Base-by-base conservation (phyloP, 2,888 invertebrate species). In the Molanna angustata region DNA sequence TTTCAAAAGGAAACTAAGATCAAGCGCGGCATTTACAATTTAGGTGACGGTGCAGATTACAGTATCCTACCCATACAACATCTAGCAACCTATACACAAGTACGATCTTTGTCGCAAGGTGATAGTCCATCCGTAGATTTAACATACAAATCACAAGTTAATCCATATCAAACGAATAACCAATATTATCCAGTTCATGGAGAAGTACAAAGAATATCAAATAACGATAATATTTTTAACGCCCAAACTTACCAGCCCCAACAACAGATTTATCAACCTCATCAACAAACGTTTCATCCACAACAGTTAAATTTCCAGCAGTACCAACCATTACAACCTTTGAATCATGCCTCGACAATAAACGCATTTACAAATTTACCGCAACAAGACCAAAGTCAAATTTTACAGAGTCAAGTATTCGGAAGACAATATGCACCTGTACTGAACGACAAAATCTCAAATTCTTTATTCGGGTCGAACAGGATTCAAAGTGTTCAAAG, bases 1-100 rank as follows among this genome's bases (percentile, higher is more conserved):
- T 47, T 32, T 7, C 49, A 52, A 6, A 33, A 33, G 14, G 55
- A 58, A 14, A 49, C n/a, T 14, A 58, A 56, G 53, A 14, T 49
- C 1, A 59, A 56, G 39, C 53, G 56, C 11, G 52, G 52, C n/a
- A 41, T 59, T 16, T 49, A 47, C 22, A 35, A 52, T 13, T 14
- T 56, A n/a, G 49, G 56, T 16, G 48, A 58, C 45, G 48, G 44
- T 21, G 16, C 19, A 3, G 49, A 41, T 20, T 56, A 56, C 42
- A 49, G 35, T 18, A 18, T 49, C 2, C 17, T 52, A 13, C 56
- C 59, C 1, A 13, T 49, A 16, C 59, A 59, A 27, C 46, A 56
- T 22, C n/a, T 54, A 7, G 33, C 33, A 2, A 52, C 48, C 17
- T 52, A 42, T 19, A 43, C 51, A 35, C 54, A 51, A 20, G 35